Evolutionary conservation across 2,113 vertebrate species (phyloP).

Genomic region (Bubo blakistoni): DNA sequence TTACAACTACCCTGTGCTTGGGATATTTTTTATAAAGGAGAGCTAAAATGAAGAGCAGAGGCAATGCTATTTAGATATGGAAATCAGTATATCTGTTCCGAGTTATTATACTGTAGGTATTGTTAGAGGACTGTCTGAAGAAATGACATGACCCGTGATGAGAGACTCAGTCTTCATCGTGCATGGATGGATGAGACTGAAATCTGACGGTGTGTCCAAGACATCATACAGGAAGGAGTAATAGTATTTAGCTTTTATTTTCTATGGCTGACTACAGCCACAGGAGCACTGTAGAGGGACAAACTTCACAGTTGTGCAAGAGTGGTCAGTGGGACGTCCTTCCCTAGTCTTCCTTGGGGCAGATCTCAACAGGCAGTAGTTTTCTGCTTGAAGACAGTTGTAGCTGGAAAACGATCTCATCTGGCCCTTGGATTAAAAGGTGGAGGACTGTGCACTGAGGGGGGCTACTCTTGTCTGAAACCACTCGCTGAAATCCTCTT

Average conservation of each 20-base stretch:
- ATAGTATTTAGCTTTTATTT: background rate
- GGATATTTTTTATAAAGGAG: background rate
- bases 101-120: background rate
- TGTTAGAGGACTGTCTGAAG: background rate
- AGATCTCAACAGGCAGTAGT: background rate
- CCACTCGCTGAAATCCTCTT: constrained; percentile 73
- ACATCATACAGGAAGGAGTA: background rate
- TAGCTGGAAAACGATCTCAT: background rate
- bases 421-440: background rate
- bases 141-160: background rate
- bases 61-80: background rate
- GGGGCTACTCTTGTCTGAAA: constrained; percentile 47
- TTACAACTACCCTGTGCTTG: background rate
- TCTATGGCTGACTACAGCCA: background rate
- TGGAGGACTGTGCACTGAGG: background rate
- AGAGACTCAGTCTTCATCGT: background rate
- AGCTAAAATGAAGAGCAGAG: background rate
- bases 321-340: background rate
- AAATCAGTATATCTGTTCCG: background rate
- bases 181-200: background rate
- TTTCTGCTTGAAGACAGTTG: background rate
- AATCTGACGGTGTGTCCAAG: background rate
- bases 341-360: background rate
- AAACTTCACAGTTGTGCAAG: background rate
- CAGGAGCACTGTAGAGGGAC: background rate